A percentile compares a stretch with the other conserved stretches of the same genome.
phyloP scores from a whole-genome alignment of 2,797 vertebrate genomes.

The Sebastes dallii region DNA sequence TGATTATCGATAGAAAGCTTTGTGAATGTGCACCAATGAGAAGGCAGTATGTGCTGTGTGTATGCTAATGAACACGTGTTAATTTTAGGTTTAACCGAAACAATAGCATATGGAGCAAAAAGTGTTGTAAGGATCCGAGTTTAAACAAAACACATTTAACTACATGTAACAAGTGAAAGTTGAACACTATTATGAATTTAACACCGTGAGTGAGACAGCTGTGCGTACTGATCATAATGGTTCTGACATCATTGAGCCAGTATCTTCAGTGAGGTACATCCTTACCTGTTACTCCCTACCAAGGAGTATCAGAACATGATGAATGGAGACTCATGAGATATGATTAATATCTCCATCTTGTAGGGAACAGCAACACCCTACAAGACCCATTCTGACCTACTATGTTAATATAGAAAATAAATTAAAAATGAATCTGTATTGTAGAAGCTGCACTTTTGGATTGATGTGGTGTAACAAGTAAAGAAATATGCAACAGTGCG shows the following conservation, averaged over 20 bases:
- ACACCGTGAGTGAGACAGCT: constrained; percentile 50
- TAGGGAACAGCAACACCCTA: constrained; percentile 68
- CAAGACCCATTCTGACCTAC: constrained; percentile 53
- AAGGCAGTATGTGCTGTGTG: background rate
- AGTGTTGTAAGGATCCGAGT: accelerated
- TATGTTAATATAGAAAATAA: too few species aligned
- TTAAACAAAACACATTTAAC: accelerated
- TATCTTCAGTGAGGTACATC: constrained; percentile 88
- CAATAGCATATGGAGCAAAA: accelerated
- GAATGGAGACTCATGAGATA: constrained; percentile 69
- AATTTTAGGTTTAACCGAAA: background rate
- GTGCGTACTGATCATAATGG: accelerated
- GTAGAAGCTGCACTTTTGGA: accelerated
- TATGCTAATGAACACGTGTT: constrained; percentile 31
- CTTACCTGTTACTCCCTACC: constrained; percentile 86
- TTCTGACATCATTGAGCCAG: accelerated
- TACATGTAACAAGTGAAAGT: accelerated
- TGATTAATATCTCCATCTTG: constrained; percentile 75
- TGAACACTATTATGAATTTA: accelerated
- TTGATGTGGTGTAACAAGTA: accelerated
- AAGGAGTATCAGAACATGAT: constrained; percentile 80
- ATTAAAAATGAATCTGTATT: too few species aligned
- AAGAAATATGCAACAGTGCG: too few species aligned
- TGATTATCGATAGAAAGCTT: background rate
- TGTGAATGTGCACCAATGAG: constrained; percentile 55